Percentiles rank a stretch among this genome's conserved stretches.
phyloP scores from a whole-genome alignment of 2,888 invertebrate genomes.

The Ochropacha duplaris region DNA sequence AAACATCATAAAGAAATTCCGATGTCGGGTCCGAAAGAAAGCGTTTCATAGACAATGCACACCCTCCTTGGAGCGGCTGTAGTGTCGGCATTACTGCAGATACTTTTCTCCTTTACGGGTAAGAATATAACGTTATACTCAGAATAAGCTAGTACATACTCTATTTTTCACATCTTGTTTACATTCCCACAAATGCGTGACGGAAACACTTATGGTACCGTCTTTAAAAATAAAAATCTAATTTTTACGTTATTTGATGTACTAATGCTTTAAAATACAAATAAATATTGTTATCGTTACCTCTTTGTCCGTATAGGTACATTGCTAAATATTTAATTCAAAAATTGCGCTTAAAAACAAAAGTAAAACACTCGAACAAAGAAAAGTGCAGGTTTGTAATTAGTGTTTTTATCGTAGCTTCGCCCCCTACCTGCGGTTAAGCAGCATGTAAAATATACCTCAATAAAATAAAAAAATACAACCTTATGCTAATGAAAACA shows the following conservation, averaged over 20 bases:
- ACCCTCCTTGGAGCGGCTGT: slow-evolving; percentile 68
- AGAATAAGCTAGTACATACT: neutral
- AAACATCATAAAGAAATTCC: slow-evolving; percentile 56
- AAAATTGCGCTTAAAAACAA: slow-evolving; percentile 1
- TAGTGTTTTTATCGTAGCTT: slow-evolving; percentile 48
- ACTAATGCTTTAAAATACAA: neutral
- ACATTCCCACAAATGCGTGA: neutral
- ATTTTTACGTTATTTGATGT: neutral
- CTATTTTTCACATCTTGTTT: neutral
- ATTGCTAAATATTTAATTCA: slow-evolving; percentile 8
- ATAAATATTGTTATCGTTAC: neutral
- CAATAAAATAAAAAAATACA: slow-evolving; percentile 36
- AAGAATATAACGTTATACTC: slow-evolving; percentile 22
- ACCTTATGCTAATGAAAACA: slow-evolving; percentile 28
- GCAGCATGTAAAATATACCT: slow-evolving; percentile 37
- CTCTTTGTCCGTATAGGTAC: neutral
- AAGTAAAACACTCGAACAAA: slow-evolving; percentile 30
- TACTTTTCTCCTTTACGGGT: slow-evolving; percentile 70
- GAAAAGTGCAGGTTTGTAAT: slow-evolving; percentile 38
- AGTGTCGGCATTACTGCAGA: slow-evolving; percentile 71
- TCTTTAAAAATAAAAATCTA: neutral
- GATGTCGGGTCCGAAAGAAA: slow-evolving; percentile 62
- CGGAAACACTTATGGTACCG: neutral
- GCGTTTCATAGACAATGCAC: slow-evolving; percentile 75
- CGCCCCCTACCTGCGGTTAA: slow-evolving; percentile 35